Evolutionary conservation across 2,888 invertebrate species (phyloP).

Genomic region (Athalia cordata): DNA sequence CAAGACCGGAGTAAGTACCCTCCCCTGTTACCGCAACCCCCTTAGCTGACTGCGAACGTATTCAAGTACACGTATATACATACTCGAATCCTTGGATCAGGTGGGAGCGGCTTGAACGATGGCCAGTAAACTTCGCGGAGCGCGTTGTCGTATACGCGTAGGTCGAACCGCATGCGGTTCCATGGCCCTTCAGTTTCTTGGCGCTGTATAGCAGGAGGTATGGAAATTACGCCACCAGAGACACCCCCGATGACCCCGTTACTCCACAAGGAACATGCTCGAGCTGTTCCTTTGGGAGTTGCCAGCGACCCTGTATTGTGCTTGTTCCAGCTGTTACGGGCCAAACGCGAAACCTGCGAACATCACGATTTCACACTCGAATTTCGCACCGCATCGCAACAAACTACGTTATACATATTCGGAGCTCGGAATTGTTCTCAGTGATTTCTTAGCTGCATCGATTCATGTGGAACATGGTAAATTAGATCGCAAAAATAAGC

Average conservation of each 20-base stretch:
- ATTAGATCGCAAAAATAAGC: too few species aligned
- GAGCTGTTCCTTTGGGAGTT: conserved; percentile 12
- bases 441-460: too few species aligned
- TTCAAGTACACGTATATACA: not conserved
- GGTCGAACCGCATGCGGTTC: conserved; percentile 23
- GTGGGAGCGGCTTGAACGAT: conserved; percentile 44
- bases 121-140: not conserved
- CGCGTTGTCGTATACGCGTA: conserved; percentile 13
- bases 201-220: not conserved
- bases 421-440: too few species aligned
- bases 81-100: conserved; percentile 23
- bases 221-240: conserved; percentile 34
- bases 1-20: conserved; percentile 65
- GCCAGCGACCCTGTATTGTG: not conserved
- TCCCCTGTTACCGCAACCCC: conserved; percentile 41
- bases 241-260: conserved; percentile 39
- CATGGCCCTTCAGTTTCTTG: not conserved
- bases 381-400: too few species aligned
- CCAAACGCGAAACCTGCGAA: too few species aligned
- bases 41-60: conserved; percentile 9
- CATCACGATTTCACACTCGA: too few species aligned
- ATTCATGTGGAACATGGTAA: too few species aligned
- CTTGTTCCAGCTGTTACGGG: too few species aligned
- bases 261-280: conserved; percentile 26
- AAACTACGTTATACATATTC: too few species aligned